Evolutionary conservation across 2,888 invertebrate genomes (phyloP), one percentile per base, ranked within the genome.

Genomic region (Heteromurus nitidus): DNA sequence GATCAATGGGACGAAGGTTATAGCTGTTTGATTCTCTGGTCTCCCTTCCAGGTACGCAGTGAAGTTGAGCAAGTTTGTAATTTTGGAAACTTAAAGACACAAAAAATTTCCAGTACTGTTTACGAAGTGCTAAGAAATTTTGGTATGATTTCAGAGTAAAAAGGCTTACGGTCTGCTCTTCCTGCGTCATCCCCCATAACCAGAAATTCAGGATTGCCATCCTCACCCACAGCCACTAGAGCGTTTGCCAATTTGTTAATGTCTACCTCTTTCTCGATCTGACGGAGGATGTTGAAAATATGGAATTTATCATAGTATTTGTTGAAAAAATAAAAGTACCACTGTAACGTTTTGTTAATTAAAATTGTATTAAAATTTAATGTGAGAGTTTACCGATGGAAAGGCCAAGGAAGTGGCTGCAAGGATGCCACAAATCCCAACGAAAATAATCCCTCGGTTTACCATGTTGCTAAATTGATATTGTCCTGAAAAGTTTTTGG

Each of bases 1-100:
- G 24, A 80, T 73, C 3, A 80, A n/a, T 24, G 80, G 80, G 11
- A 80, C 65, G 22, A 80, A 74, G 7, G 31, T n/a, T 9, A 80
- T 11, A 16, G 47, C 11, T 2, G 74, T 67, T 7, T 11, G 20
- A 47, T 73, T 74, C 58, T 65, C 31, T 11, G 28, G 60, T 20
- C 60, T n/a, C 0, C 26, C 28, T 28, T 62, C 26, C 16, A 80
- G 11, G 62, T 74, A 80, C 0, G 80, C 58, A 5, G 74, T 50
- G 24, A 80, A 67, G 30, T 80, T 80, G 24, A 80, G 31, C 9
- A 80, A 16, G 20, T 73, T 73, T 7, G 1, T n/a, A 3, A 79
- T n/a, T n/a, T n/a, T n/a, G n/a, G n/a, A n/a, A n/a, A n/a, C n/a
- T n/a, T n/a, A n/a, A n/a, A n/a, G n/a, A n/a, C n/a, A n/a, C n/a